phyloP scores from a whole-genome alignment of 2,113 vertebrate genomes.

The Actinemys pallida region DNA sequence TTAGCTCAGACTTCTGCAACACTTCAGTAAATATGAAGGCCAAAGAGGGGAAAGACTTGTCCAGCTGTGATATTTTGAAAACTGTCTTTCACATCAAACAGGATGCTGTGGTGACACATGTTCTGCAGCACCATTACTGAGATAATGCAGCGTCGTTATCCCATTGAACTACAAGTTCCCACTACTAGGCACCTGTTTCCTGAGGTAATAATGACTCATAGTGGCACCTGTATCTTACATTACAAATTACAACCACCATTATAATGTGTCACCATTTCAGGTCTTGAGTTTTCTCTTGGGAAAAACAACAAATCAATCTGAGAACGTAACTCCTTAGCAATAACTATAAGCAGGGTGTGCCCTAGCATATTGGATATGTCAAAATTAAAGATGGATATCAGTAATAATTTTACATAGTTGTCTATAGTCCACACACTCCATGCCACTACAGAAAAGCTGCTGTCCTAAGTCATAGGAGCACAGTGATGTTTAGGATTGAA shows the following conservation, averaged over 20 bases:
- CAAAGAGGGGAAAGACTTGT: not conserved
- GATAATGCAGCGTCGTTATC: not conserved
- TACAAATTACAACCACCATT: not conserved
- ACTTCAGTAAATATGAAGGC: not conserved
- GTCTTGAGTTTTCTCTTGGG: not conserved
- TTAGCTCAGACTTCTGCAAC: not conserved
- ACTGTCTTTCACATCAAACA: not conserved
- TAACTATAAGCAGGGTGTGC: not conserved
- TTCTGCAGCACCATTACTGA: not conserved
- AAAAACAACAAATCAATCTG: not conserved
- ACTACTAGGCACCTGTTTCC: not conserved
- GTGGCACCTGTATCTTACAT: not conserved
- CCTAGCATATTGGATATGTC: not conserved
- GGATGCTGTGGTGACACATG: not conserved
- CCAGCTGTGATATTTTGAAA: conserved; percentile 30
- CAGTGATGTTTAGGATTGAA: not conserved
- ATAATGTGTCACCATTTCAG: not conserved
- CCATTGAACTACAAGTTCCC: not conserved
- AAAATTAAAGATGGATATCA: not conserved
- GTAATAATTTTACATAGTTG: accelerated
- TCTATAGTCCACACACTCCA: not conserved
- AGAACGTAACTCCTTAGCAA: not conserved
- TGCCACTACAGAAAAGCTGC: not conserved
- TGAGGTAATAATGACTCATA: not conserved
- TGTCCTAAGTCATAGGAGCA: not conserved